Evolutionary conservation across 2,113 vertebrate genomes (phyloP).

Genomic region (Melanerpes formicivorus): DNA sequence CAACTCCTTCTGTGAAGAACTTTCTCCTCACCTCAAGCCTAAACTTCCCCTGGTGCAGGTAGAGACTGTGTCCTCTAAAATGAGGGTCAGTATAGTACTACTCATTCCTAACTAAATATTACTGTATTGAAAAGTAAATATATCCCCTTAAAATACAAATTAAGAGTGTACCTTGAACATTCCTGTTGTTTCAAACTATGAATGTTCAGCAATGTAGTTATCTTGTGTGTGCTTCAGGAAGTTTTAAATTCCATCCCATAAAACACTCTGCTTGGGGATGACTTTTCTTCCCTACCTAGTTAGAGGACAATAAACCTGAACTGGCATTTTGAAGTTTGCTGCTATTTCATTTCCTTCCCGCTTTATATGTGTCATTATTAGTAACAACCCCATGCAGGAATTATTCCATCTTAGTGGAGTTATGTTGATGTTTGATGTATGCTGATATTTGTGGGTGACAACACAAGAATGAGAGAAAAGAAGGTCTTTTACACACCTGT

Average conservation of each 20-base stretch:
- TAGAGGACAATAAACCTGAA: not conserved
- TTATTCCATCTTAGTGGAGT: not conserved
- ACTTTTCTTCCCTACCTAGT: not conserved
- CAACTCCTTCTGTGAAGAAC: too few relatives aligned
- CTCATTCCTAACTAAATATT: not conserved
- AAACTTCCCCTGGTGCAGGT: too few relatives aligned
- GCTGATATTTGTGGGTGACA: not conserved
- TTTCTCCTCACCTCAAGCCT: too few relatives aligned
- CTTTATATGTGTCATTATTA: not conserved
- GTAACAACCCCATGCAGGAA: not conserved
- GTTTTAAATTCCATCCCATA: not conserved
- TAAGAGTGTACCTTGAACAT: not conserved
- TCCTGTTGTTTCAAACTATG: not conserved
- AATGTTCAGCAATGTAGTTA: not conserved
- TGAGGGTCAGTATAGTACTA: not conserved
- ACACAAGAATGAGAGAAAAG: not conserved
- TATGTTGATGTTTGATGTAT: not conserved
- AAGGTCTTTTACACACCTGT: not conserved
- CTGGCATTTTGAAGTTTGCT: not conserved
- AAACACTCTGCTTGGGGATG: not conserved
- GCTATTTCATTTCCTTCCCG: not conserved
- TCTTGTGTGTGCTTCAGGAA: not conserved
- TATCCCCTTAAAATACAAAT: not conserved
- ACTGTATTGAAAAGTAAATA: not conserved
- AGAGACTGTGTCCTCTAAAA: too few relatives aligned